phyloP scores from a whole-genome alignment of 2,888 invertebrate species.

The Halictus ligatus region DNA sequence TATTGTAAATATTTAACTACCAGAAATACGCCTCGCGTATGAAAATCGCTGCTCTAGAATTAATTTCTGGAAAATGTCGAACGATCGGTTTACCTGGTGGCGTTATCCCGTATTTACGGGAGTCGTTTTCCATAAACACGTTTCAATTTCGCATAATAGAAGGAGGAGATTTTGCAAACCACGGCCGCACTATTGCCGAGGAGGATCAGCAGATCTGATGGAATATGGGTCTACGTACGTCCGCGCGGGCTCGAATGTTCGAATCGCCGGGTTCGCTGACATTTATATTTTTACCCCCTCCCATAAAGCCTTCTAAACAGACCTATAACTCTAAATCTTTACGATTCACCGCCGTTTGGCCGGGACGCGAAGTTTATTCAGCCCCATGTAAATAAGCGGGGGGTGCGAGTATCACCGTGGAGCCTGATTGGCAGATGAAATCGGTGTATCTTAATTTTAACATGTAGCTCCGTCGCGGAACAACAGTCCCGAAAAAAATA shows the following conservation, averaged over 20 bases:
- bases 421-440: too few species aligned
- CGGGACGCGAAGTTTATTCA: slow-evolving; percentile 21
- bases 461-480: neutral
- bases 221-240: neutral
- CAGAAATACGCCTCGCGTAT: neutral
- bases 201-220: slow-evolving; percentile 32
- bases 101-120: slow-evolving; percentile 65
- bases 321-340: slow-evolving; percentile 26
- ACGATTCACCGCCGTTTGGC: slow-evolving; percentile 7
- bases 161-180: slow-evolving; percentile 27
- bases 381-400: slow-evolving; percentile 24
- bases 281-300: slow-evolving; percentile 14
- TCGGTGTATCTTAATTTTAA: slow-evolving; percentile 28
- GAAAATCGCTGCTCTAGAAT: slow-evolving; percentile 8
- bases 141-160: slow-evolving; percentile 69
- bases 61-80: slow-evolving; percentile 44
- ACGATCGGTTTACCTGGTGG: slow-evolving; percentile 37
- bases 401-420: too few species aligned
- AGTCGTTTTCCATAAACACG: slow-evolving; percentile 71
- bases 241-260: neutral
- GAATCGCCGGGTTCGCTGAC: neutral
- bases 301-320: slow-evolving; percentile 32
- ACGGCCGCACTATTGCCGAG: neutral
- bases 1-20: neutral
- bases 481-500: neutral